Conservation (phyloP, 2,888 invertebrate species). For the Athalia cordata region DNA sequence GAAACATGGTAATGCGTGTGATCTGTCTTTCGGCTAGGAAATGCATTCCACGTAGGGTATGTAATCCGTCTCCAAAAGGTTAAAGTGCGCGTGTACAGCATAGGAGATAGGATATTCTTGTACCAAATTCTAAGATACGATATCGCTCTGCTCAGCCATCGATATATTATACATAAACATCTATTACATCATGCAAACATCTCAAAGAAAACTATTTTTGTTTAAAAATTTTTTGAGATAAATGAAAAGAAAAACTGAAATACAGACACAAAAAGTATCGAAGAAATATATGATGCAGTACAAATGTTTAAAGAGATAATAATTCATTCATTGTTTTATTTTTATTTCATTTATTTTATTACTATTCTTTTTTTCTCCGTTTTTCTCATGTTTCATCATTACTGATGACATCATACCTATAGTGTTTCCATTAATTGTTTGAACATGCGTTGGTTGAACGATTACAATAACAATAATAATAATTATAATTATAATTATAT, state of each 20-base stretch:
- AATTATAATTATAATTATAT: no score
- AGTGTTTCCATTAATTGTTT: slow-evolving; percentile 61
- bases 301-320: slow-evolving; percentile 28
- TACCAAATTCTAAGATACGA: no score
- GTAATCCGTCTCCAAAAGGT: no score
- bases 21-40: no score
- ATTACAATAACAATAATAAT: no score
- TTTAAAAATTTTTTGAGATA: slow-evolving; percentile 8
- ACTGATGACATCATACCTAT: no score
- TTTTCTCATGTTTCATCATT: neutral
- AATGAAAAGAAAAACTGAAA: slow-evolving; percentile 1
- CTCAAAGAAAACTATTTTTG: slow-evolving; percentile 17
- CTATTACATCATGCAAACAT: no score
- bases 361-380: neutral
- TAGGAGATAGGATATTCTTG: no score
- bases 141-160: no score
- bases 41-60: no score
- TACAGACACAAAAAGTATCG: neutral
- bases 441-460: slow-evolving; percentile 48
- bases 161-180: no score
- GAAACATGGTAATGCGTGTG: neutral
- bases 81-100: no score
- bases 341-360: slow-evolving; percentile 1
- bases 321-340: neutral
- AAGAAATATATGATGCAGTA: slow-evolving; percentile 31